Evolutionary conservation across 2,113 vertebrate species (phyloP), one percentile per base, ranked within the genome.

Genomic region (Verasper variegatus): DNA sequence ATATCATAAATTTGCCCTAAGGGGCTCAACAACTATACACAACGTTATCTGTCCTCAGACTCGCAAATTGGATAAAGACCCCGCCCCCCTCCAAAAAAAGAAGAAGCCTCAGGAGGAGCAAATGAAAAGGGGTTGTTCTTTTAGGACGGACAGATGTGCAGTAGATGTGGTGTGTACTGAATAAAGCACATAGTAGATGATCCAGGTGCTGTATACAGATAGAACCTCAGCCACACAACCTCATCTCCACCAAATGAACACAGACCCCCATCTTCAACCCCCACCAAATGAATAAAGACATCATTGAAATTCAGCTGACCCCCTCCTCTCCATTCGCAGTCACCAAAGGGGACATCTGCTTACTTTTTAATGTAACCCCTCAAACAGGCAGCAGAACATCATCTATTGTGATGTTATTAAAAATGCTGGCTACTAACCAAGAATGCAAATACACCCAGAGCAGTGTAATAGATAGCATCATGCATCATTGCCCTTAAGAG

Each of bases 381-480:
- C 17, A 26, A 52, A 67, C 47, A 35, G 47, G 71, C 76, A 78
- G 76, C 80, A 83, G 80, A 86, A 86, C 82, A 90, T 87, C 83
- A 91, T 86, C 78, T 81, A 81, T 89, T 89, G 82, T 81, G 88
- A 83, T 83, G 84, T 88, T 86, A 92, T 93, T 91, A 91, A 90
- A 89, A 86, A 89, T 27, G 68, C 75, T 62, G 40, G 76, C 81
- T 78, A 52, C 74, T 71, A 63, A 82, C 74, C 68, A 61, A 68
- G 83, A 90, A 89, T 88, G 89, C 88, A 91, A 91, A 89, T 87
- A 90, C 78, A 88, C 76, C 82, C 83, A 80, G 76, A 83, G 82
- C 88, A 74, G 76, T 88, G 89, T 88, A 92, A 91, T 74, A 92
- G 91, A 93, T 90, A 90, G 86, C 81, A 91, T 90, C 90, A 87